Evolutionary conservation across 2,888 invertebrate genomes (phyloP).

Genomic region (Agonopterix heracliana): DNA sequence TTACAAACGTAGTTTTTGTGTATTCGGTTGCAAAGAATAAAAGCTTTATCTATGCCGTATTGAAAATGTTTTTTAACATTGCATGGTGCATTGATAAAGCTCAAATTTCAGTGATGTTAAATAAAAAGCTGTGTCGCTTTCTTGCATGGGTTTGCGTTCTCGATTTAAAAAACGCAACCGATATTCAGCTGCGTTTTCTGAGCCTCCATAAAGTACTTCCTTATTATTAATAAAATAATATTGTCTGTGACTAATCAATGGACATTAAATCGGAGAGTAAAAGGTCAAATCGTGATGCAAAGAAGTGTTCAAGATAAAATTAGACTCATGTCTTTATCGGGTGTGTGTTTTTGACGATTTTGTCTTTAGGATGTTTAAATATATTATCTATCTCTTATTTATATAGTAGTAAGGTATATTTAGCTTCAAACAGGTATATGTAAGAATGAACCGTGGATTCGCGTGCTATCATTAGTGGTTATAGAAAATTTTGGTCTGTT

Average conservation of each 20-base stretch:
- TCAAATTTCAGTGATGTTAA: too few relatives aligned
- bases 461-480: slow-evolving; percentile 41
- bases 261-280: slow-evolving; percentile 14
- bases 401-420: slow-evolving; percentile 26
- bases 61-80: too few relatives aligned
- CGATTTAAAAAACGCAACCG: too few relatives aligned
- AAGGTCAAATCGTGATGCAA: slow-evolving; percentile 15
- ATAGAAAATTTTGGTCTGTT: slow-evolving; percentile 2
- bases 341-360: slow-evolving; percentile 37
- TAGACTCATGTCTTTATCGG: slow-evolving; percentile 31
- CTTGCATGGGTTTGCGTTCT: too few relatives aligned
- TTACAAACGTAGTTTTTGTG: too few relatives aligned
- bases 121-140: too few relatives aligned
- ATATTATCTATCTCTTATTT: slow-evolving; percentile 33
- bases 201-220: too few relatives aligned
- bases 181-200: too few relatives aligned
- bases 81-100: too few relatives aligned
- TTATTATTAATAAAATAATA: too few relatives aligned
- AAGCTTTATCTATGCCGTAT: too few relatives aligned
- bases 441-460: slow-evolving; percentile 35
- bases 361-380: slow-evolving; percentile 32
- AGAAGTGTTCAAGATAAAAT: slow-evolving; percentile 49
- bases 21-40: too few relatives aligned
- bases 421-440: slow-evolving; percentile 39
- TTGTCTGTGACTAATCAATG: slow-evolving; percentile 31